These are phyloP conservation scores for Heterodera filipjevi DNA, from an alignment of 2,888 invertebrate species.

Conservation along the genomic window DNA sequence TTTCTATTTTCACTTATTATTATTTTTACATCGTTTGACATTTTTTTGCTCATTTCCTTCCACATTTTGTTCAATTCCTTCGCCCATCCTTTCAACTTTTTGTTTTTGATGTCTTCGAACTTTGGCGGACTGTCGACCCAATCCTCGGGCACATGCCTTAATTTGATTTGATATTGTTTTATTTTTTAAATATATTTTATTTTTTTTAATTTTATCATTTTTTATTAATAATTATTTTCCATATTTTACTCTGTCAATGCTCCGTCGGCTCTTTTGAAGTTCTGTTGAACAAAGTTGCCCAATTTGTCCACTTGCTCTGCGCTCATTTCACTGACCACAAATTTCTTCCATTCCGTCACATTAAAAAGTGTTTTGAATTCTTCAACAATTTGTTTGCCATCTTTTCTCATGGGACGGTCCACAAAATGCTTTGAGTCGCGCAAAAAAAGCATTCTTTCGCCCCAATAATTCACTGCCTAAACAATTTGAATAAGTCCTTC, in stretches of 20 bases:
- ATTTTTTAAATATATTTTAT: neutral
- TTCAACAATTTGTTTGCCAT: constrained; percentile 4
- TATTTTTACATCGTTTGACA: constrained; percentile 67
- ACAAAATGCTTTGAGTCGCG: too few relatives aligned
- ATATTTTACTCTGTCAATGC: constrained; percentile 36
- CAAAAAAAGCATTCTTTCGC: too few relatives aligned
- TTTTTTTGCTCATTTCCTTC: constrained; percentile 67
- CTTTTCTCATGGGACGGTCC: constrained; percentile 53
- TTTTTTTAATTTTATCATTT: too few relatives aligned
- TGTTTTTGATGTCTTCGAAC: constrained; percentile 75
- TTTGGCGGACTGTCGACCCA: constrained; percentile 71
- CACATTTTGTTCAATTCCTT: constrained; percentile 69
- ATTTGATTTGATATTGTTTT: neutral
- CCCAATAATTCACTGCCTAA: too few relatives aligned
- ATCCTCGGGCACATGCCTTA: constrained; percentile 22
- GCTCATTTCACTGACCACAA: constrained; percentile 16
- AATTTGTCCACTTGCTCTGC: neutral
- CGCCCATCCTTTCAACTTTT: constrained; percentile 76
- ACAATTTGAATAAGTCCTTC: too few relatives aligned
- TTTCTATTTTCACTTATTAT: too few relatives aligned
- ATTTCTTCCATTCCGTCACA: constrained; percentile 35
- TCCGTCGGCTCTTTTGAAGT: constrained; percentile 36
- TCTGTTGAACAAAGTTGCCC: constrained; percentile 33
- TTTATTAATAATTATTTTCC: too few relatives aligned
- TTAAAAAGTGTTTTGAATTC: constrained; percentile 5